Base-by-base conservation (phyloP, 2,113 vertebrate species). In the Pandion haliaetus region DNA sequence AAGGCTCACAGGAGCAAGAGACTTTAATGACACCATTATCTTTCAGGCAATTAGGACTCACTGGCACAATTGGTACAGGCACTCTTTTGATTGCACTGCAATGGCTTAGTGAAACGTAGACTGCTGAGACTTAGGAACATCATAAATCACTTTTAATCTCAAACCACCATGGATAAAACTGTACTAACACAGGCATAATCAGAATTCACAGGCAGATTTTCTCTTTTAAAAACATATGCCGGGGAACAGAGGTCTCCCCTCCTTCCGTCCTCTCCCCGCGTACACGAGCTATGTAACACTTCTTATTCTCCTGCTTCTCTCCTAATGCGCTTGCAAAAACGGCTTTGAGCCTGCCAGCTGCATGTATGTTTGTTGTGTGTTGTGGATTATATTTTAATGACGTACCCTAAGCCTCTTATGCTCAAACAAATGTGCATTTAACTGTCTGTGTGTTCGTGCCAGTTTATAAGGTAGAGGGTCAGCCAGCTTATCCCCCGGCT, bases 21-120 rank as follows among this genome's bases (percentile, higher is more conserved):
- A 86, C 81, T 90, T 97, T 97, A 97, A 97, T 93, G 90, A 94
- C 76, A 95, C 86, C 63, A 93, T 97, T 97, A 97, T 97, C 92
- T 93, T 92, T 78, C 82, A 93, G 90, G 94, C 94, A 97, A 95
- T 95, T 97, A 97, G 88, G 82, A 78, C 88, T 83, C 1, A 0
- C 92, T 95, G 95, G 94, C 88, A 58, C 77, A 88, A 59, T 47
- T 38, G 86, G 86, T 81, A 25, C 81, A 78, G 83, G 45, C 80
- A 29, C 66, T 84, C 52, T 78, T 94, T 77, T 86, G 74, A 90
- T 77, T 91, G 85, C 57, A 24, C 54, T 91, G 84, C 92, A 38
- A 63, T 26, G 69, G 87, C 92, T 97, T 67, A 78, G 73, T 78
- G 81, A 78, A 82, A 73, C 4, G 9, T 6, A 90, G 55, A 42